A percentile compares a stretch with the other conserved stretches of the same genome.
Evolutionary conservation across 2,797 vertebrate genomes (phyloP).

Genomic region (Gouania willdenowi): DNA sequence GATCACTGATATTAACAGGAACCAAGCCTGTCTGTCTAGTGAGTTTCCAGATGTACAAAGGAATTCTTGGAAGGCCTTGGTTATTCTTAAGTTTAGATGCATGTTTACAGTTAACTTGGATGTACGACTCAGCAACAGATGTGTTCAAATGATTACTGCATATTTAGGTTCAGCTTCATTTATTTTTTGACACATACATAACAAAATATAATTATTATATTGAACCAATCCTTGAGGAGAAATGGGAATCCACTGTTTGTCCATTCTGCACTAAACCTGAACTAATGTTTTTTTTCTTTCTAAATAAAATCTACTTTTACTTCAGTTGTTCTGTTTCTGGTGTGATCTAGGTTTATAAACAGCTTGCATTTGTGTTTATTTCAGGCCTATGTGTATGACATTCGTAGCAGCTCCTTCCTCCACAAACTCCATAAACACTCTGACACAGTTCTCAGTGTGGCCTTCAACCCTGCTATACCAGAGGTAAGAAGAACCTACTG

Average conservation of each 20-base stretch:
- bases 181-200: too few species aligned
- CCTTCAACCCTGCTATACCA: conserved; percentile 81
- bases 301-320: too few species aligned
- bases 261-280: too few species aligned
- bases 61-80: neutral
- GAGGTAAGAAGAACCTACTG: conserved; percentile 84
- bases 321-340: too few species aligned
- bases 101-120: neutral
- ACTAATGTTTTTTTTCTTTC: too few species aligned
- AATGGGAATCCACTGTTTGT: too few species aligned
- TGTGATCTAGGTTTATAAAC: too few species aligned
- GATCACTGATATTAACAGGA: neutral
- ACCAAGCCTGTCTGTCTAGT: neutral
- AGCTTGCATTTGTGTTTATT: conserved; percentile 6
- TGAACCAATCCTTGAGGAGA: too few species aligned
- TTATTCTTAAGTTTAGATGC: neutral
- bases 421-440: conserved; percentile 80
- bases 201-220: too few species aligned
- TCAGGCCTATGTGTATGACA: conserved; percentile 81
- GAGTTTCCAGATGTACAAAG: neutral
- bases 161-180: neutral
- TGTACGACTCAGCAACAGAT: neutral
- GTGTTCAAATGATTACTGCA: neutral
- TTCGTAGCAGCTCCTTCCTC: conserved; percentile 77
- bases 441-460: conserved; percentile 77